Conservation (phyloP, 2,797 vertebrate species). For the Hypotaenidia philippensis region DNA sequence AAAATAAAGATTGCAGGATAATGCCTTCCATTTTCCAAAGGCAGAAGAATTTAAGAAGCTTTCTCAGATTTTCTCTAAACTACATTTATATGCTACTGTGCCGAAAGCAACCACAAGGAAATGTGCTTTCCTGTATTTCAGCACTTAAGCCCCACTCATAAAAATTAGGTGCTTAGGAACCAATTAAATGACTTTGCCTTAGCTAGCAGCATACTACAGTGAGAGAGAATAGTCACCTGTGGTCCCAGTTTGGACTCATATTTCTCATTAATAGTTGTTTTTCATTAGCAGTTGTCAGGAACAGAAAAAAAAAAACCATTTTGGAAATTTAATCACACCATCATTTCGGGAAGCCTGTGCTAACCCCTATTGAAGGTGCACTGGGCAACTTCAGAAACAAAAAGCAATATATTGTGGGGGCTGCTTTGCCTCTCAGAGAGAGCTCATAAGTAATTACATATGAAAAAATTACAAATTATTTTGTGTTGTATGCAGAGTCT, state of each 20-base stretch:
- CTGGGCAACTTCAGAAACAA: background rate
- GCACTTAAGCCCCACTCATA: constrained; percentile 16
- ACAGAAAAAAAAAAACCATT: background rate
- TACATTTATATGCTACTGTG: background rate
- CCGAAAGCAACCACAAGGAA: constrained; percentile 18
- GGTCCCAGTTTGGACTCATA: constrained; percentile 14
- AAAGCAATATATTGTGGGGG: background rate
- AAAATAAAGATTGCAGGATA: background rate
- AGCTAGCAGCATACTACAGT: background rate
- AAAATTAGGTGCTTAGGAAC: constrained; percentile 71
- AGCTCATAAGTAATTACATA: background rate
- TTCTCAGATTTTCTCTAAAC: constrained; percentile 26
- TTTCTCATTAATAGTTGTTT: constrained; percentile 46
- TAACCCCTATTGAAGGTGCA: background rate
- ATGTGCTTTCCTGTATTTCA: background rate
- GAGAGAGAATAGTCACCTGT: background rate
- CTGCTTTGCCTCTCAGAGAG: background rate
- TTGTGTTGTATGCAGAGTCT: background rate
- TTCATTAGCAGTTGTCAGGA: constrained; percentile 26
- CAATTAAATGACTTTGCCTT: constrained; percentile 59
- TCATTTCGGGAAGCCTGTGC: background rate
- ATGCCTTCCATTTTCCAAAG: background rate
- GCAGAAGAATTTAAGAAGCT: background rate
- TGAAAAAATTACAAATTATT: background rate
- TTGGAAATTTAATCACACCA: constrained; percentile 32